Conservation (phyloP, 2,113 vertebrate species). For the Amazona vittata region DNA sequence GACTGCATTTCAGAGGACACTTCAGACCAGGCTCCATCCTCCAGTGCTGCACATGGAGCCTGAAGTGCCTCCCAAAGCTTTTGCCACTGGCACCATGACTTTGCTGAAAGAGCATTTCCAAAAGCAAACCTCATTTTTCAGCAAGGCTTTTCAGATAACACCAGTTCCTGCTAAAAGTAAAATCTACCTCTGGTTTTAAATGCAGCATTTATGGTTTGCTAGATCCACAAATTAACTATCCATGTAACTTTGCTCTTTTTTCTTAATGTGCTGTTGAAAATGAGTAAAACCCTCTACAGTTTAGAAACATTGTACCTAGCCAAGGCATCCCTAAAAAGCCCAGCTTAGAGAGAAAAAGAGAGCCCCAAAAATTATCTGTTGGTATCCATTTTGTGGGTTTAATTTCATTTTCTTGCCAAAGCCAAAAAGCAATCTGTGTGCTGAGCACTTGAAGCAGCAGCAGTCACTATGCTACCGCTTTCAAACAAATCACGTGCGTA, state of each 20-base stretch:
- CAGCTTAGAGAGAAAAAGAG: neutral
- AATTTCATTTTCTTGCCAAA: slow-evolving; percentile 7
- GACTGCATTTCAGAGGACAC: neutral
- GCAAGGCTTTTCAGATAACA: neutral
- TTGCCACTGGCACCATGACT: neutral
- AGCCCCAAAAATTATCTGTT: neutral
- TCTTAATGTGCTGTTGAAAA: neutral
- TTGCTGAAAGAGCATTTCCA: neutral
- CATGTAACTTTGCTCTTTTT: neutral
- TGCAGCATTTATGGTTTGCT: neutral
- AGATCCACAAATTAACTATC: neutral
- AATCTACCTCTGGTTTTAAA: neutral
- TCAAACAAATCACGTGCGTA: neutral
- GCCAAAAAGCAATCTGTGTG: neutral
- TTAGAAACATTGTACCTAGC: neutral
- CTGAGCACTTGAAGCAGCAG: neutral
- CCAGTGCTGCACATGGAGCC: neutral
- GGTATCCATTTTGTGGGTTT: neutral
- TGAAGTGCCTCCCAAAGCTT: neutral
- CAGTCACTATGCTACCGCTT: neutral
- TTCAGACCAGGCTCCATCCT: neutral
- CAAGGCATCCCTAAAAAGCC: neutral
- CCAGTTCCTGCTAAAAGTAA: neutral
- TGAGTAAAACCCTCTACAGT: neutral
- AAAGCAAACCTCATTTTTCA: neutral